These are phyloP conservation scores for Poecile atricapillus DNA, from an alignment of 2,113 vertebrate genomes.

Conservation along the genomic window DNA sequence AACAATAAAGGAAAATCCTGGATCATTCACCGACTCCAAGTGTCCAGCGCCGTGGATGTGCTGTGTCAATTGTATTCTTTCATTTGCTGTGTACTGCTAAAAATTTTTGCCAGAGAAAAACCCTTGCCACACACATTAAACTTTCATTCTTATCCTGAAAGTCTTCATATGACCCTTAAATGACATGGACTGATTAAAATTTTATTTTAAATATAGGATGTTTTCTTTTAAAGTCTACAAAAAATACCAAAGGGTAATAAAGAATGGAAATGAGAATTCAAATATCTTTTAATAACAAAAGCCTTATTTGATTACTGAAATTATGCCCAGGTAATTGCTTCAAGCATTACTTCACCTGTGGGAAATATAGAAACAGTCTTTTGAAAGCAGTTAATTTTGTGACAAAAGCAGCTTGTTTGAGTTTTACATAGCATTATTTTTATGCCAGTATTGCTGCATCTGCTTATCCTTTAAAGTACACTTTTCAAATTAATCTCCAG, in stretches of 20 bases:
- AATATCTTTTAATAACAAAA: neutral
- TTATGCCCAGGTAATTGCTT: neutral
- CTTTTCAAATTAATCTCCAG: neutral
- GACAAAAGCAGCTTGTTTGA: neutral
- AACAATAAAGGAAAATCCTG: neutral
- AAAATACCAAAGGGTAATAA: neutral
- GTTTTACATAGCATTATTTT: neutral
- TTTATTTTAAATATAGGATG: neutral
- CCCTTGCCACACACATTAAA: neutral
- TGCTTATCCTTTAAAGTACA: neutral
- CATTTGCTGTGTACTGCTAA: neutral
- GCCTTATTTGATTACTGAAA: neutral
- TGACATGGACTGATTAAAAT: neutral
- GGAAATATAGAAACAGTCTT: neutral
- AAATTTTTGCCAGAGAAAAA: neutral
- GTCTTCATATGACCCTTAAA: neutral
- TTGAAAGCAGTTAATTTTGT: constrained; percentile 2
- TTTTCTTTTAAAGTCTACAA: neutral
- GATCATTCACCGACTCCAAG: neutral
- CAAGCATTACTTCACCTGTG: neutral
- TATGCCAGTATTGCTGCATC: neutral
- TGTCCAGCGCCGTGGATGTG: neutral
- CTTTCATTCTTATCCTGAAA: neutral
- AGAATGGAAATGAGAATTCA: neutral
- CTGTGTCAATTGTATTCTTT: neutral